Evolutionary conservation across 2,797 vertebrate genomes (phyloP).

Genomic region (Luscinia megarhynchos): DNA sequence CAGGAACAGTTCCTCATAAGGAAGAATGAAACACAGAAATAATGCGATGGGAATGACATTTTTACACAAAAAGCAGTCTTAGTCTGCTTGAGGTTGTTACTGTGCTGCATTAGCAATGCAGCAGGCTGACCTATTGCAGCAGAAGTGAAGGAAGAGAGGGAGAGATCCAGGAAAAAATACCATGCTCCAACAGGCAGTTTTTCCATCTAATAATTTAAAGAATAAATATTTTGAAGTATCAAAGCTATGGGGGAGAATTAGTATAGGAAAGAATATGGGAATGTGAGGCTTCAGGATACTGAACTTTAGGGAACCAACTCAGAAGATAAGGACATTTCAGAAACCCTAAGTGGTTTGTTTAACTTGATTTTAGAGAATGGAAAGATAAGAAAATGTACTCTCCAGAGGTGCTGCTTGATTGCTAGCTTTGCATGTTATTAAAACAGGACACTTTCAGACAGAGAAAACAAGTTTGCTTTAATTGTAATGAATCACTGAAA

Average conservation of each 20-base stretch:
- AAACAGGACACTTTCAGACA: neutral
- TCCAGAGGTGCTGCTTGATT: constrained; percentile 13
- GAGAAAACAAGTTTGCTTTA: neutral
- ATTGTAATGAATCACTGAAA: neutral
- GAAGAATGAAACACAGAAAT: neutral
- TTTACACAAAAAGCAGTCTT: neutral
- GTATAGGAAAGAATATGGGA: neutral
- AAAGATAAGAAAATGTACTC: constrained; percentile 20
- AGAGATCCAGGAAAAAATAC: neutral
- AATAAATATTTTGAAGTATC: neutral
- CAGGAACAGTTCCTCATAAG: neutral
- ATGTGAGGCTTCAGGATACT: neutral
- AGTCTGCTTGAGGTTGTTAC: neutral
- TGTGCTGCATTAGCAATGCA: neutral
- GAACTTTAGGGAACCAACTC: neutral
- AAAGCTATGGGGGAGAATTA: neutral
- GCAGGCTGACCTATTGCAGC: neutral
- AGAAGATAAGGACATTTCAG: neutral
- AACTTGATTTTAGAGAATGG: neutral
- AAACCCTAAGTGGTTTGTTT: neutral
- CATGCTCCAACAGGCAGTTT: neutral
- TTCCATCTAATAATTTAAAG: neutral
- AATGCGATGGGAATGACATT: neutral
- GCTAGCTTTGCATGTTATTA: neutral
- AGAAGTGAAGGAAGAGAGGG: neutral